These are phyloP conservation scores for Nylanderia fulva DNA, from an alignment of 1,140 invertebrate species.

Conservation along the genomic window DNA sequence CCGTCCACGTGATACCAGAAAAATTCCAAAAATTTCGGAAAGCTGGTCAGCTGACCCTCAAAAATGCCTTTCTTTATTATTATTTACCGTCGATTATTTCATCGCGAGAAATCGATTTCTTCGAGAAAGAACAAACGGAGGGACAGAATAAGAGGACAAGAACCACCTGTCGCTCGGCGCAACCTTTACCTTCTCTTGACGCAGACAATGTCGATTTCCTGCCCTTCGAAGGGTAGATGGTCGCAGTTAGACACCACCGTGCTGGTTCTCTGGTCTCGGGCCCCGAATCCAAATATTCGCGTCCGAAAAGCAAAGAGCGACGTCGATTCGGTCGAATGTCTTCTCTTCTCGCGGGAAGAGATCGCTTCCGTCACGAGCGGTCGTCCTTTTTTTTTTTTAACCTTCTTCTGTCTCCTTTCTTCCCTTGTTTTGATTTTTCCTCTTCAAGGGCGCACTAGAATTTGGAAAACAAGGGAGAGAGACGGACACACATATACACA, in stretches of 20 bases:
- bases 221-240: too few relatives aligned
- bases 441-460: not conserved
- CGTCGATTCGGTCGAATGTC: not conserved
- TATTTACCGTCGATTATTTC: too few relatives aligned
- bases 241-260: too few relatives aligned
- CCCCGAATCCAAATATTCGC: not conserved
- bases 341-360: constrained; percentile 3
- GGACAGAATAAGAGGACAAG: not conserved
- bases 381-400: too few relatives aligned
- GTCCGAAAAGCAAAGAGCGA: not conserved
- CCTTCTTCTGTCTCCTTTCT: not conserved
- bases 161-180: not conserved
- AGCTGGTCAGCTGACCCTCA: too few relatives aligned
- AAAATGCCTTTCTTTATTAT: too few relatives aligned
- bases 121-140: not conserved
- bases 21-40: too few relatives aligned
- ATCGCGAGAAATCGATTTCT: not conserved
- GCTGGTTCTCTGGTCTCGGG: not conserved
- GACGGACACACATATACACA: not conserved
- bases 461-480: not conserved
- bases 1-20: too few relatives aligned
- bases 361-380: not conserved
- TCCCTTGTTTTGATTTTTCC: not conserved
- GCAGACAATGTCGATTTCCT: not conserved
- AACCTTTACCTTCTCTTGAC: constrained; percentile 35